Evolutionary conservation across 37 sponge, comb jelly and placozoan genomes (phyloP), one percentile per base, ranked within the genome.

Genomic region (Bolinopsis microptera): DNA sequence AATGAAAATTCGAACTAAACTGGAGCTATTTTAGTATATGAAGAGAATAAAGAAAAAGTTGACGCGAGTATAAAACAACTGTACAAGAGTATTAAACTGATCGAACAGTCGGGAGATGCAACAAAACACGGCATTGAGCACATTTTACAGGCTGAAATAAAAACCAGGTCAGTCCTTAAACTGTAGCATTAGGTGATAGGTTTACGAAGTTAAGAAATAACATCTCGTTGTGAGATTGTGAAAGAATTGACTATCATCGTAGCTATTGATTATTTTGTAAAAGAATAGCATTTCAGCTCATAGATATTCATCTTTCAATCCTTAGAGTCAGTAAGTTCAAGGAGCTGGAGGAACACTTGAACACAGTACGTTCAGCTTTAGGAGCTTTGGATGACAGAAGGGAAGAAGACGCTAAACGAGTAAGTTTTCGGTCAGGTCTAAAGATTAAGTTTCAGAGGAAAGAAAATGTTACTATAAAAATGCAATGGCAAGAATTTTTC

Each of bases 121-220:
- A 86, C 32, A 13, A 86, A 86, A 30, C 32, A 86, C 30, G 61
- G 90, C 1, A 34, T 86, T 22, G 90, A 86, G 61, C 90, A 86
- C 61, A 86, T 86, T 38, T 27, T 86, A 39, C 90, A 86, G 30
- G 90, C 90, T 24, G 90, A 86, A 27, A 86, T 86, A 3, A 86
- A 86, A 27, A 34, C 90, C 0, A 86, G 90, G 90, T 86, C 8
- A 67, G 68, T 13, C 68, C 13, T 67, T 22, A n/a, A n/a, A n/a
- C n/a, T n/a, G n/a, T n/a, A n/a, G n/a, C n/a, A n/a, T n/a, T n/a
- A n/a, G n/a, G n/a, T n/a, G n/a, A n/a, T n/a, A n/a, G n/a, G n/a
- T n/a, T n/a, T n/a, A n/a, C n/a, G n/a, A n/a, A n/a, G n/a, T n/a
- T n/a, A n/a, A n/a, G n/a, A n/a, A n/a, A n/a, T n/a, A n/a, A n/a